Evolutionary conservation across 2,888 invertebrate species (phyloP), one percentile per base, ranked within the genome.

Genomic region (Tenthredo mesomela): DNA sequence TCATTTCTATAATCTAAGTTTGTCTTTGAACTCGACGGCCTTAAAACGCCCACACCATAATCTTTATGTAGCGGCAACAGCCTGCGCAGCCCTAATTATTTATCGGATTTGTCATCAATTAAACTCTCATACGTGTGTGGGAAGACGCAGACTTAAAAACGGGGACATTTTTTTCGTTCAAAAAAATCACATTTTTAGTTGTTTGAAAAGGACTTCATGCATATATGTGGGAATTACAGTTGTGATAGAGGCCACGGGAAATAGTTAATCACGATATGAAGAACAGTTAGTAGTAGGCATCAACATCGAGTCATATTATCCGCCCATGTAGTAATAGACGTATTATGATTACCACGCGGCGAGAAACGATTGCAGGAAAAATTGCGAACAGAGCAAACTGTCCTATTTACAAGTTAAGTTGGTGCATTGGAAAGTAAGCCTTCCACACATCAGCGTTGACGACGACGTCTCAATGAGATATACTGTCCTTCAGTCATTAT

Each of bases 351-450:
- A 73, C 43, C 21, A n/a, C n/a, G 12, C 43, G 43, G 18, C 43
- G 71, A 73, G 40, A 21, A 73, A 40, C 54, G 47, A 54, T 54
- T 2, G 71, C 47, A 33, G 33, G 33, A 40, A 77, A 50, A 77
- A 77, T 77, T 50, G 18, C 47, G 77, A 77, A 77, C 47, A 29
- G 77, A 29, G 33, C 54, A 54, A 77, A 77, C 77, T 77, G 77
- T 77, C 77, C 77, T 77, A 77, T 77, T 77, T 77, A 77, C 77
- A 77, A 54, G 77, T 77, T 77, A 77, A 77, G 77, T 77, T 77
- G 77, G 50, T 77, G 77, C 54, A 77, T 77, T 77, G 47, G 77
- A 77, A 77, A 77, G 77, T 50, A 18, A 21, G 67, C 18, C 67
- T 67, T 37, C 71, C 71, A 73, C 43, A n/a, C 40, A 21, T 73